Percentiles rank a stretch among this genome's conserved stretches.
Evolutionary conservation across 2,113 vertebrate genomes (phyloP).

Genomic region (Empidonax alnorum): DNA sequence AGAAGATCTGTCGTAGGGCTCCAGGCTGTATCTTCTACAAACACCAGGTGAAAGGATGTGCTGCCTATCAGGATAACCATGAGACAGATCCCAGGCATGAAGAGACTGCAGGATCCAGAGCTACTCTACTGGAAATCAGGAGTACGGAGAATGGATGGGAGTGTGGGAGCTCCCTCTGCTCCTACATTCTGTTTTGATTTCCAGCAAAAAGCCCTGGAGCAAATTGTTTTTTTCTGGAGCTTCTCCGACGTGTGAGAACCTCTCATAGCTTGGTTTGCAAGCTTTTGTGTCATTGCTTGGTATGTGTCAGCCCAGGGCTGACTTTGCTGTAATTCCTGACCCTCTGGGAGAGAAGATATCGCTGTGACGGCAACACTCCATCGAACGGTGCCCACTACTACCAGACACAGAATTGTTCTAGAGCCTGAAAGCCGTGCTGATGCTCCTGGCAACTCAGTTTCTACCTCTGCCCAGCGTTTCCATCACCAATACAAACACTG

Average conservation of each 20-base stretch:
- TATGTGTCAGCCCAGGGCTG: background rate
- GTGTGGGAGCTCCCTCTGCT: background rate
- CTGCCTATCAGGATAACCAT: background rate
- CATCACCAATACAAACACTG: background rate
- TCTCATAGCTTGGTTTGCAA: background rate
- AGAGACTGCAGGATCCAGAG: background rate
- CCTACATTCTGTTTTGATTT: background rate
- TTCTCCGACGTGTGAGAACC: background rate
- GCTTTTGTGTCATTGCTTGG: background rate
- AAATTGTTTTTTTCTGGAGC: background rate
- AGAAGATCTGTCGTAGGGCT: background rate
- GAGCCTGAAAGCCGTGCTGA: background rate
- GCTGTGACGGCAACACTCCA: background rate
- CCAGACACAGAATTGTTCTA: background rate
- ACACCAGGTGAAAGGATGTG: accelerated
- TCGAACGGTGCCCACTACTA: background rate
- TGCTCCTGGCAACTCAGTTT: background rate
- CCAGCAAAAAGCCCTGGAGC: background rate
- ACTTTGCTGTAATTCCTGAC: background rate
- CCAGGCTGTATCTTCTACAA: background rate
- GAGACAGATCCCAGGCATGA: background rate
- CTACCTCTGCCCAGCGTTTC: background rate
- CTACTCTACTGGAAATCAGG: background rate
- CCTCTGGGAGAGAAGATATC: background rate
- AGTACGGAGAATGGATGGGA: accelerated